Evolutionary conservation across 23 tunicate genomes (phyloP).

Genomic region (Ciona savignyi): DNA sequence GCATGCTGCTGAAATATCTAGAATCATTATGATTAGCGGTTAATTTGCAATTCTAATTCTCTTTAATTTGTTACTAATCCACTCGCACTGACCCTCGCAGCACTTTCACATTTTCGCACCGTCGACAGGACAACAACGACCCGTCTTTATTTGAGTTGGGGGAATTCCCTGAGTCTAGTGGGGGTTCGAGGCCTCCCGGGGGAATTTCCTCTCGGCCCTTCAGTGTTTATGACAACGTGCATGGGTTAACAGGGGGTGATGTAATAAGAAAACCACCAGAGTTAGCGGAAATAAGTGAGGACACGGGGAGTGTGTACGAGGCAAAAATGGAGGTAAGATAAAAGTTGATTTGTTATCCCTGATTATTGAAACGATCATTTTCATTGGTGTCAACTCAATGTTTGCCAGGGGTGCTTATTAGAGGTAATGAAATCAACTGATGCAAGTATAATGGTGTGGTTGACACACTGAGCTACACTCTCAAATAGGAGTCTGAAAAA

Average conservation of each 20-base stretch:
- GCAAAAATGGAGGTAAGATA: slow-evolving; percentile 29
- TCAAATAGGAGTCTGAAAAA: no score
- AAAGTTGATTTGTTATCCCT: no score
- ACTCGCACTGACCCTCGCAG: no score
- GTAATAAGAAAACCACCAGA: neutral
- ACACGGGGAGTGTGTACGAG: slow-evolving; percentile 16
- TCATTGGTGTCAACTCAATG: no score
- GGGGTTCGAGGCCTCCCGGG: neutral
- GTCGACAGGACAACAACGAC: slow-evolving; percentile 35
- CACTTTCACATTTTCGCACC: slow-evolving; percentile 33
- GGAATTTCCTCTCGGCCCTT: slow-evolving; percentile 13
- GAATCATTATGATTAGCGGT: no score
- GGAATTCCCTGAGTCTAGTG: neutral
- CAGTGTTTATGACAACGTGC: slow-evolving; percentile 33
- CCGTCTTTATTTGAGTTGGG: slow-evolving; percentile 15
- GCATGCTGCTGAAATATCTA: no score
- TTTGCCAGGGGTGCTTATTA: no score
- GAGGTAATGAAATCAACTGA: no score
- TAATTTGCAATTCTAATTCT: neutral
- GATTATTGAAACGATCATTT: no score
- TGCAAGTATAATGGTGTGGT: no score
- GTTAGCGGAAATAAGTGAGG: slow-evolving; percentile 2
- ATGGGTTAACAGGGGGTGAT: slow-evolving; percentile 4
- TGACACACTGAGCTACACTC: no score
- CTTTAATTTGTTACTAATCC: neutral